Conservation (phyloP, 2,113 vertebrate genomes). For the Oncorhynchus keta region DNA sequence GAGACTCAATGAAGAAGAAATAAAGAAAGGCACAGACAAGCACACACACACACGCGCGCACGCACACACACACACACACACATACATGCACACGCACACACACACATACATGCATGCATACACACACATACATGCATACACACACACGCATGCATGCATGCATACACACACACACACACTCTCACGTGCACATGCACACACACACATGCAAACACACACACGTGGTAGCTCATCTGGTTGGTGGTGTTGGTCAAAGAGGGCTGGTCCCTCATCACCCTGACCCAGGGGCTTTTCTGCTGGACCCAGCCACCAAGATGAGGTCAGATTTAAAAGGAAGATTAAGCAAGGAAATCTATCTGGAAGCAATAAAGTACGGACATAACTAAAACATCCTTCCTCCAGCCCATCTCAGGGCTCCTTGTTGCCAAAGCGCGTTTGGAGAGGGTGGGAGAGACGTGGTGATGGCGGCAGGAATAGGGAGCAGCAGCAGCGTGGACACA, state of each 20-base stretch:
- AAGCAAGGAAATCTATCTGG: conserved; percentile 59
- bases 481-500: background rate
- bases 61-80: no score
- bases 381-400: conserved; percentile 14
- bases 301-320: conserved; percentile 52
- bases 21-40: no score
- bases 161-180: no score
- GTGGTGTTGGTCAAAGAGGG: conserved; percentile 53
- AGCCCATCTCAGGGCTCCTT: background rate
- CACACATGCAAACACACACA: no score
- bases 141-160: fast-evolving
- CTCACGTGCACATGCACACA: fast-evolving
- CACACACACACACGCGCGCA: no score
- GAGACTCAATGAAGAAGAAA: no score
- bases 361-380: conserved; percentile 50
- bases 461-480: background rate
- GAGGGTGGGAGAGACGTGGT: background rate
- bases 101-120: no score
- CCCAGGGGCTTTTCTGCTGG: conserved; percentile 41
- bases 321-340: conserved; percentile 66
- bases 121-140: no score
- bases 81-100: no score
- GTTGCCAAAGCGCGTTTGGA: background rate
- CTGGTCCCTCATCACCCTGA: conserved; percentile 37
- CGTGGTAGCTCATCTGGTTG: background rate